Conservation (phyloP, 1,140 invertebrate species). For the Saccostrea echinata region DNA sequence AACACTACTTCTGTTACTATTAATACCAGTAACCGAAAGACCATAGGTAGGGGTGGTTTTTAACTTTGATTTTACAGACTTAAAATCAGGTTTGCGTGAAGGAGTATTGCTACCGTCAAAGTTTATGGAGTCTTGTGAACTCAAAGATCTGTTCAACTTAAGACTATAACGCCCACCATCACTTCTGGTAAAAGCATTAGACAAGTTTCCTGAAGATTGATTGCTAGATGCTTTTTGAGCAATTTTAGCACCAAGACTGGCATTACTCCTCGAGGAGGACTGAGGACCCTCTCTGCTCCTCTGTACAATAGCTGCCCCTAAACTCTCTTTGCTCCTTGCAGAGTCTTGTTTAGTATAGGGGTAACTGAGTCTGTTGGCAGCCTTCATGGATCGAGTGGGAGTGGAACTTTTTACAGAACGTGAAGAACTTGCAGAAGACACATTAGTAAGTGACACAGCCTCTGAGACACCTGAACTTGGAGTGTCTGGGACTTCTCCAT, state of each 20-base stretch:
- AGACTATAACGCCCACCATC: constrained; percentile 86
- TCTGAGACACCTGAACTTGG: constrained; percentile 58
- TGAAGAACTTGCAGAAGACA: constrained; percentile 40
- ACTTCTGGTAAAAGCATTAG: constrained; percentile 81
- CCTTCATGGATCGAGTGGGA: constrained; percentile 38
- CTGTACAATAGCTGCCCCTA: constrained; percentile 74
- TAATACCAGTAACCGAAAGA: constrained; percentile 69
- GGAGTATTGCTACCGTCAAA: constrained; percentile 8
- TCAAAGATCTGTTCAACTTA: constrained; percentile 71
- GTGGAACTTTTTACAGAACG: constrained; percentile 46
- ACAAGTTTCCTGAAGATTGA: constrained; percentile 23
- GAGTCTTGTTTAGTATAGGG: constrained; percentile 36
- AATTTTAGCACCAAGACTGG: constrained; percentile 69
- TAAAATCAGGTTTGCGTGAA: constrained; percentile 58
- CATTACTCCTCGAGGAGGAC: constrained; percentile 41
- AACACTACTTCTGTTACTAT: constrained; percentile 59
- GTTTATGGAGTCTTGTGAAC: constrained; percentile 45
- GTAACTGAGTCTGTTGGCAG: constrained; percentile 40
- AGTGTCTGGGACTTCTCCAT: constrained; percentile 67
- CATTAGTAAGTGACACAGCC: constrained; percentile 45
- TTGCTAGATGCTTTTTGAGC: constrained; percentile 63
- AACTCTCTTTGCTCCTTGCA: constrained; percentile 71
- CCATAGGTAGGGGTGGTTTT: constrained; percentile 61
- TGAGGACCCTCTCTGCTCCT: constrained; percentile 55
- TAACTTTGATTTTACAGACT: constrained; percentile 62